Evolutionary conservation across 2,113 vertebrate genomes (phyloP), one percentile per base, ranked within the genome.

Genomic region (Cryptotis parvus): DNA sequence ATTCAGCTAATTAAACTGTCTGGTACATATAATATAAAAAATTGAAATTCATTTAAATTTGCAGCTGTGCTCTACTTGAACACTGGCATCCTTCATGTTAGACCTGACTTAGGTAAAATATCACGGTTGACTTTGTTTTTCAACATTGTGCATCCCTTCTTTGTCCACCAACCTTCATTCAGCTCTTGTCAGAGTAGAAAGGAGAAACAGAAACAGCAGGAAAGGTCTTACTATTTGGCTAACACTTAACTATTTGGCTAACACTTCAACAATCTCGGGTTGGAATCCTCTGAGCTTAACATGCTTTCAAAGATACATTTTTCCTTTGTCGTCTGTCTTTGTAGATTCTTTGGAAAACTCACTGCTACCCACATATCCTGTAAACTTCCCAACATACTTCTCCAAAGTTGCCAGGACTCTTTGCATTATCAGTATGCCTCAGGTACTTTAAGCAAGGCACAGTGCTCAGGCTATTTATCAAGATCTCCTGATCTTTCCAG

Each of bases 1-100:
- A 89, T 74, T 89, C 6, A 9, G 2, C 24, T 91, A 84, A 93
- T 94, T 93, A 89, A 93, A 45, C 84, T 93, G n/a, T 84, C 14
- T 5, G 11, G n/a, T 76, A 35, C 9, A 35, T 63, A 4, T 43
- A 94, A 84, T 6, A 84, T 26, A 49, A 63, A 91, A 92, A 90
- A 65, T 1, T 74, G 45, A 76, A 91, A 80, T 61, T 31, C 11
- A 70, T 41, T 58, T 52, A 41, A 26, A 66, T 73, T 77, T 75
- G 41, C 55, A 90, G 26, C 33, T 70, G 20, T 61, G 3, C 4
- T 29, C 26, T 22, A 9, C 15, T 11, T 80, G 58, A n/a, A 26
- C 33, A 26, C 63, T 73, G n/a, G 4, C n/a, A 20, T 33, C 35
- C 41, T 61, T 81, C 61, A 16, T 29, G 4, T 18, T 73, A 4